These are phyloP conservation scores for Ptychodera flava DNA, from an alignment of 35 echinoderm and acorn worm species.

Conservation along the genomic window DNA sequence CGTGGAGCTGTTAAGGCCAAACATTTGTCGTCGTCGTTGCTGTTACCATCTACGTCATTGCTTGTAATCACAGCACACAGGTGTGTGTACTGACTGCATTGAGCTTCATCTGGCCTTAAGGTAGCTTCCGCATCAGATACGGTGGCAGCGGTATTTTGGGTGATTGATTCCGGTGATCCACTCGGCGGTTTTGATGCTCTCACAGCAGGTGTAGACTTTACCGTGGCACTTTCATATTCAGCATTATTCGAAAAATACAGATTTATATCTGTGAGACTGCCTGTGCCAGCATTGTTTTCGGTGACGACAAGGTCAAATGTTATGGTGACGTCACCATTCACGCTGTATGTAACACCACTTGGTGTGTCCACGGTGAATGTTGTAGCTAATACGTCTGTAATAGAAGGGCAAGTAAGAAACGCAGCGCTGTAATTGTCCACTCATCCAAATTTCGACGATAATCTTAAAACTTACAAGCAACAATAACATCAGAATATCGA, in stretches of 20 bases:
- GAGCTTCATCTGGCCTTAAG: not conserved
- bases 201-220: not conserved
- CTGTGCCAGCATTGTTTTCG: not conserved
- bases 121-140: not conserved
- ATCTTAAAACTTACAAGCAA: too few relatives aligned
- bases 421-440: too few relatives aligned
- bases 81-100: not conserved
- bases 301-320: not conserved
- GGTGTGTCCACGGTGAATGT: not conserved
- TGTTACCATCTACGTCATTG: not conserved
- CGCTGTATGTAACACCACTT: not conserved
- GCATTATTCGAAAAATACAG: not conserved
- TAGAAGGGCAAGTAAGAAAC: too few relatives aligned
- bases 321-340: not conserved
- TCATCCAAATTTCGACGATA: too few relatives aligned
- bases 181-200: not conserved
- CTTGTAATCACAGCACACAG: not conserved
- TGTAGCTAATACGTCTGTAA: not conserved
- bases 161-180: not conserved
- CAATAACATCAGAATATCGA: too few relatives aligned
- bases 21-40: not conserved
- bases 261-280: not conserved
- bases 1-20: not conserved
- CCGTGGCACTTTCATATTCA: not conserved
- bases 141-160: not conserved